These are phyloP conservation scores for Heterotis niloticus DNA, from an alignment of 2,113 vertebrate species.

Conservation along the genomic window DNA sequence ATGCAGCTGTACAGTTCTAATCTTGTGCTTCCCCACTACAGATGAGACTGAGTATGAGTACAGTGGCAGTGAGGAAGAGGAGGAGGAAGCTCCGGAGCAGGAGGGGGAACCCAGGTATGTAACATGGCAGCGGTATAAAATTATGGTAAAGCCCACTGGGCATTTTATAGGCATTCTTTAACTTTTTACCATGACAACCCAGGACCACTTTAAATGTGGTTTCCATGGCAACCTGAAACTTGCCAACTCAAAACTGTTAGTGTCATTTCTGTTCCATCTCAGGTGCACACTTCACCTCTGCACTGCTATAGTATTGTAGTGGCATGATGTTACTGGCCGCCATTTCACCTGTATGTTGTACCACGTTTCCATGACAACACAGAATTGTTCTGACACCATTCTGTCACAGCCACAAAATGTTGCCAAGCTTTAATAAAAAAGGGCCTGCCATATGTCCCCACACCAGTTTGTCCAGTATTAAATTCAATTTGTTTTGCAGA, in stretches of 20 bases:
- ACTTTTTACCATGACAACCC: not conserved
- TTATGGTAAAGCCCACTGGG: not conserved
- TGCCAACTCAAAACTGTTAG: not conserved
- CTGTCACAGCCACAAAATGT: not conserved
- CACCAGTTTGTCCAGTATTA: not conserved
- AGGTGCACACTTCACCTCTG: slow-evolving; percentile 8
- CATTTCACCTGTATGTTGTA: slow-evolving; percentile 17
- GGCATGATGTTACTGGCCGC: not conserved
- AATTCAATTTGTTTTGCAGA: not conserved
- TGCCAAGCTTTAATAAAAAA: slow-evolving; percentile 8
- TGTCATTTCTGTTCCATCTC: not conserved
- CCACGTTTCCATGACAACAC: slow-evolving; percentile 18
- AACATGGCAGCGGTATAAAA: not conserved
- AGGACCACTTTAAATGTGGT: not conserved
- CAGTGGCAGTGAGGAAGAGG: slow-evolving; percentile 97
- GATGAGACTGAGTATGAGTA: slow-evolving; percentile 98
- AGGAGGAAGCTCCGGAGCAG: slow-evolving; percentile 93
- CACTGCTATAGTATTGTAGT: no score
- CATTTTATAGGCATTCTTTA: no score
- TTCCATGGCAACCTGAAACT: slow-evolving; percentile 5
- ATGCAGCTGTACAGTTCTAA: not conserved
- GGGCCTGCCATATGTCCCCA: not conserved
- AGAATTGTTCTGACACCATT: slow-evolving; percentile 9
- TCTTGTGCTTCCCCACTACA: slow-evolving; percentile 44
- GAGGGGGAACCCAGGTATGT: slow-evolving; percentile 93